Conservation (phyloP, 2,797 vertebrate species). For the Mastacembelus armatus region DNA sequence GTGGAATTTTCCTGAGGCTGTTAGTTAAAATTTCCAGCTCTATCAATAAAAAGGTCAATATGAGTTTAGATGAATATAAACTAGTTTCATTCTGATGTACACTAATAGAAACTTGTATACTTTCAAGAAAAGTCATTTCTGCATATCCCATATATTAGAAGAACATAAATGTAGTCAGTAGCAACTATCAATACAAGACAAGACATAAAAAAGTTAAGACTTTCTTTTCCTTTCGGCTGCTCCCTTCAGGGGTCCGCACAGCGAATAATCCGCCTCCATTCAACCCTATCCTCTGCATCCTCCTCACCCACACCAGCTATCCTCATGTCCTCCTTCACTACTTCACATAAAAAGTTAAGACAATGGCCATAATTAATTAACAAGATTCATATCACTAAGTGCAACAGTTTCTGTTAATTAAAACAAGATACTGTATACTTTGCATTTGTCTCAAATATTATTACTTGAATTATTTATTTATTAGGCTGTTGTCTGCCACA, state of each 20-base stretch:
- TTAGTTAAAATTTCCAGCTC: not conserved
- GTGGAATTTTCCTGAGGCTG: constrained; percentile 1
- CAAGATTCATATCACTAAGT: too few relatives aligned
- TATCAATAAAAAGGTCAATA: constrained; percentile 21
- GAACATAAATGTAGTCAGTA: not conserved
- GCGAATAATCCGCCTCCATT: too few relatives aligned
- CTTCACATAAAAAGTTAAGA: not conserved
- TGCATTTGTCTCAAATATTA: constrained; percentile 9
- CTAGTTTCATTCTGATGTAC: not conserved
- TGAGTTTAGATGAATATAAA: constrained; percentile 8
- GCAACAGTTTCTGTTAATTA: constrained; percentile 21
- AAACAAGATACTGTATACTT: not conserved
- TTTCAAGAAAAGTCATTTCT: not conserved
- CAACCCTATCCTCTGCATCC: too few relatives aligned
- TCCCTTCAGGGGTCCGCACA: too few relatives aligned
- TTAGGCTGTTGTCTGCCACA: not conserved
- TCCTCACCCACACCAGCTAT: too few relatives aligned
- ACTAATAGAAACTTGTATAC: not conserved
- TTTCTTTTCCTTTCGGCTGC: too few relatives aligned
- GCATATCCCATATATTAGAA: not conserved
- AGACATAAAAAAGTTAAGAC: too few relatives aligned
- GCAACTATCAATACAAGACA: not conserved
- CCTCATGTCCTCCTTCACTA: too few relatives aligned
- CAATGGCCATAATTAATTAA: not conserved
- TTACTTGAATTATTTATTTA: not conserved